Conservation (phyloP, 64 coral and sea anemone genomes). For the Stylophora pistillata region DNA sequence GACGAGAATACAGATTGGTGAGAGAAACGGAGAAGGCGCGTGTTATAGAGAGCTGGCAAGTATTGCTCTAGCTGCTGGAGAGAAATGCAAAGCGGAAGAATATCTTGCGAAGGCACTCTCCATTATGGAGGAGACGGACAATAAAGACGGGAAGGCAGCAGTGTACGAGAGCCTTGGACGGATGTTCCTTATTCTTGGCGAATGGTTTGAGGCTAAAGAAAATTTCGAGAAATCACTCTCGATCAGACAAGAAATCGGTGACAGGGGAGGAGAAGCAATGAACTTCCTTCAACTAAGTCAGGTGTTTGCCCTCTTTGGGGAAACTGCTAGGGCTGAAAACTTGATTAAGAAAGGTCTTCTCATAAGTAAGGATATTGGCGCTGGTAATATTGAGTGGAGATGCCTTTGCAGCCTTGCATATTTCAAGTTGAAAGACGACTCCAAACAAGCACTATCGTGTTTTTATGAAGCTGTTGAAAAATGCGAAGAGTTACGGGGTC, state of each 20-base stretch:
- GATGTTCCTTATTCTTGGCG: neutral
- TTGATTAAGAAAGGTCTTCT: neutral
- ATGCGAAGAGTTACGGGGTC: too few species aligned
- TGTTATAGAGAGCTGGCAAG: neutral
- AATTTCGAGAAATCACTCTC: neutral
- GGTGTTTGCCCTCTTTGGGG: neutral
- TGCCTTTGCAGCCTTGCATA: too few species aligned
- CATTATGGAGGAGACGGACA: neutral
- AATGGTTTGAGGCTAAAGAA: constrained; percentile 6
- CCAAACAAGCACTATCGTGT: too few species aligned
- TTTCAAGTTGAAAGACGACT: too few species aligned
- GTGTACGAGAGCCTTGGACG: neutral
- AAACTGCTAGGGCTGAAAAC: neutral
- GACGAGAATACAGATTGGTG: neutral
- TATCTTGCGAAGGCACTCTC: constrained; percentile 9
- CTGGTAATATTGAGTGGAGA: too few species aligned
- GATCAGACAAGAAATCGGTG: constrained; percentile 2
- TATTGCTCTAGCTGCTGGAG: neutral
- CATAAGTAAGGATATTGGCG: too few species aligned
- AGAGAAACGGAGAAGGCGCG: neutral
- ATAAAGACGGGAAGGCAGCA: neutral
- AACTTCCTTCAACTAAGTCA: neutral
- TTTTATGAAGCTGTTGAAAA: too few species aligned
- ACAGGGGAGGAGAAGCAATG: constrained; percentile 11
- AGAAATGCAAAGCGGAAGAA: neutral